Base-by-base conservation (phyloP, 2,113 vertebrate species). In the Bubalus kerabau region DNA sequence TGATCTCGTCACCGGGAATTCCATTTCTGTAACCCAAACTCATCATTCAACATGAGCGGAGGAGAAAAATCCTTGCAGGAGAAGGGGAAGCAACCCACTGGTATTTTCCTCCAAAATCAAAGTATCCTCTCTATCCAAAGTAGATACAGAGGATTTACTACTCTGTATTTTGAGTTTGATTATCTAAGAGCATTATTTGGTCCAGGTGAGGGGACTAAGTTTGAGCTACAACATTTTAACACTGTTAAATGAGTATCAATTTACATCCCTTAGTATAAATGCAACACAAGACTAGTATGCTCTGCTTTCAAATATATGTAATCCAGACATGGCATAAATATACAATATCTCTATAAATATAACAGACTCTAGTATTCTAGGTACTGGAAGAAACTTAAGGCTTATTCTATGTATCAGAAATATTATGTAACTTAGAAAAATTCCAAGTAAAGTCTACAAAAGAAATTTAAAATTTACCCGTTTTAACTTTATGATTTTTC, bases 281-380 rank as follows among this genome's bases (percentile, higher is more conserved):
- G 11, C 11, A 87, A 23, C 89, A 40, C 17, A 90, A 89, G 56
- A 82, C 46, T 64, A 81, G 32, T 12, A 78, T 26, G n/a, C 13
- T 96, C 30, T 30, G 26, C 40, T 26, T 64, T 96, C 82, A 67
- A 64, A 82, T 78, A 74, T 9, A 14, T 83, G 19, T 90, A 40
- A 92, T 84, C 59, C 40, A 97, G 67, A 86, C 71, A 97, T 56
- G 48, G 23, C 50, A 64, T 19, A 88, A 91, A 92, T n/a, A 93
- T 5, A 95, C 24, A 83, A 2, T 40, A 86, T n/a, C 85, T 60
- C 60, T 78, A 52, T 19, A 88, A 71, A 56, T 46, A 2, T 14
- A 64, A 91, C 23, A 71, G 7, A 95, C 28, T 26, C n/a, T 60
- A 80, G 32, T 60, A 40, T 21, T 62, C 43, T 43, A 90, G 12